Evolutionary conservation across 2,888 invertebrate genomes (phyloP), one percentile per base, ranked within the genome.

Genomic region (Hypena proboscidalis): DNA sequence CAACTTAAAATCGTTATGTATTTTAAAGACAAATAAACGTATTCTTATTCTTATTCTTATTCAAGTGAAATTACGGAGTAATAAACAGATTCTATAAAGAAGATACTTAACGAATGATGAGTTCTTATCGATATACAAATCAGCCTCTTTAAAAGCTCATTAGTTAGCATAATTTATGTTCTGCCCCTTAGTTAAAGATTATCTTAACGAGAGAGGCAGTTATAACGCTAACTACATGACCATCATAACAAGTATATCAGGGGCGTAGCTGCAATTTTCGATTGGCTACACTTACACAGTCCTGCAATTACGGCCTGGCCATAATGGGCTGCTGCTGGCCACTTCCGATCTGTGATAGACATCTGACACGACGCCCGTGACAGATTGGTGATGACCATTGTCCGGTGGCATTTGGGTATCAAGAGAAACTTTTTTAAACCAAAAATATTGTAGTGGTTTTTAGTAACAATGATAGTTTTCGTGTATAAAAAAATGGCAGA

Each of bases 211-310:
- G 29, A 27, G 7, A 14, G 13, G 15, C 15, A 21, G 5, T 20
- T 8, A 41, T 29, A 23, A 20, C 30, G 17, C 23, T 27, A 33
- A 40, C 14, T 21, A 36, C 22, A 27, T 17, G 26, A 39, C 35
- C 35, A 48, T 22, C 42, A 46, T 34, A 43, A 44, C 47, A 45
- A 48, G 34, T 53, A 42, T 48, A 45, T 43, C 57, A 43, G 40
- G 39, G 38, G 42, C 47, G 59, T 52, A 44, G 21, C 43, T 29
- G 53, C 49, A 52, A 78, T 83, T 80, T 73, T 45, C 68, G 58
- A 80, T 80, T 74, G 61, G 70, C 46, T 68, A 71, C 68, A 58
- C 47, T 74, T n/a, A n/a, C n/a, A n/a, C n/a, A 67, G 77, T 77
- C 78, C 80, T 71, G 80, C 56, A 56, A 80, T 83, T 82, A 82